Evolutionary conservation across 2,888 invertebrate species (phyloP).

Genomic region (Drosophila pullipes): DNA sequence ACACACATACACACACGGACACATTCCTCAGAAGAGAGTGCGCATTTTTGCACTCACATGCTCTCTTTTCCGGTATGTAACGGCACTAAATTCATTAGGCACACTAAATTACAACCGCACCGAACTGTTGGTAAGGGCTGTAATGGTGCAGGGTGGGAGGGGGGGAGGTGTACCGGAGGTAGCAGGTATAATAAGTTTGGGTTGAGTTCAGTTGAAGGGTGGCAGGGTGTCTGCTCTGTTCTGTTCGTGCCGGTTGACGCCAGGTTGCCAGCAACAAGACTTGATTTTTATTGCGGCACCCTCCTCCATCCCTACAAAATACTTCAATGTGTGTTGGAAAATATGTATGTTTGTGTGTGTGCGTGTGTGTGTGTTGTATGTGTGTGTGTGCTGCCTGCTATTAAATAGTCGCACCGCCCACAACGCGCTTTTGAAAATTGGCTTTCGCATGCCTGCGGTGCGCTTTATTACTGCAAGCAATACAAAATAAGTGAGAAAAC

Average conservation of each 20-base stretch:
- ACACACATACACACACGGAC: constrained; percentile 28
- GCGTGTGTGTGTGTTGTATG: constrained; percentile 8
- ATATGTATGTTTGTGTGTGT: constrained; percentile 5
- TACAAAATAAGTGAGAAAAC: background rate
- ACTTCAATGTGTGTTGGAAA: constrained; percentile 45
- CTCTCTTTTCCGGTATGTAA: constrained; percentile 72
- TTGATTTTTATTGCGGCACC: constrained; percentile 58
- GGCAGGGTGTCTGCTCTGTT: constrained; percentile 1
- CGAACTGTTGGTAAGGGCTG: constrained; percentile 29
- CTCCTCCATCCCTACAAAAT: constrained; percentile 43
- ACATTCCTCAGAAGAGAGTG: constrained; percentile 53
- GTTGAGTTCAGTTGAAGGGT: background rate
- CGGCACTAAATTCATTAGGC: constrained; percentile 81
- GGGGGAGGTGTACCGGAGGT: no score
- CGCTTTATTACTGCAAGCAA: constrained; percentile 66
- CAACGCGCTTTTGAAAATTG: constrained; percentile 69
- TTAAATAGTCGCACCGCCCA: constrained; percentile 73
- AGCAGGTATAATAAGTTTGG: constrained; percentile 14
- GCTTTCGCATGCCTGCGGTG: constrained; percentile 76
- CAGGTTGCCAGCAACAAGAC: constrained; percentile 35
- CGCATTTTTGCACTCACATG: constrained; percentile 77
- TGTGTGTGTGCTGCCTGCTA: constrained; percentile 33
- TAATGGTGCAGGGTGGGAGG: background rate
- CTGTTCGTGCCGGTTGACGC: constrained; percentile 44
- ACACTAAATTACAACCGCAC: constrained; percentile 80